Conservation (phyloP, 2,888 invertebrate species). For the Osedax frankpressi region DNA sequence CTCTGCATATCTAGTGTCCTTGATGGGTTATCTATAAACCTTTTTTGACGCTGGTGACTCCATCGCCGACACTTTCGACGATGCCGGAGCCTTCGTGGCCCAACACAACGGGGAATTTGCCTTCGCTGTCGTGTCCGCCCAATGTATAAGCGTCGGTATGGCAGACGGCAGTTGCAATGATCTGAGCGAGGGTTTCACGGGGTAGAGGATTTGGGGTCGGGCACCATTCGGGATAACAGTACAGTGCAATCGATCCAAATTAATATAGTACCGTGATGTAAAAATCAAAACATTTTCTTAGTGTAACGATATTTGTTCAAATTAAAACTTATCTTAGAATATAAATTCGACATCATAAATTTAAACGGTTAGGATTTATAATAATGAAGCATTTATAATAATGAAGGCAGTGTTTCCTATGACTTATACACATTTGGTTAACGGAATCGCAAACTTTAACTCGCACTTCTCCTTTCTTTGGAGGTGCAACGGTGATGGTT, state of each 20-base stretch:
- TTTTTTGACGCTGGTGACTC: conserved; percentile 56
- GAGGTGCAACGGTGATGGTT: conserved; percentile 82
- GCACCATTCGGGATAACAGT: no score
- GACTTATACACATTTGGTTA: no score
- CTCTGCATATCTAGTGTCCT: no score
- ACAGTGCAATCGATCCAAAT: no score
- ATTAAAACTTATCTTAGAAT: neutral
- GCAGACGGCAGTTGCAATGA: conserved; percentile 53
- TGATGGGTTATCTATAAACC: no score
- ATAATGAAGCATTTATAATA: neutral
- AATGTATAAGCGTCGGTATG: conserved; percentile 50
- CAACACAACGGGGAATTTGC: conserved; percentile 62
- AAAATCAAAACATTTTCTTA: no score
- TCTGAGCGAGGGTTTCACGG: conserved; percentile 29
- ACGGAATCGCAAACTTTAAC: conserved; percentile 44
- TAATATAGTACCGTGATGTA: no score
- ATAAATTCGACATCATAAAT: neutral
- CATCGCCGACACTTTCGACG: conserved; percentile 89
- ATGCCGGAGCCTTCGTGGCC: conserved; percentile 90
- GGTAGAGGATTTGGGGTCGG: no score
- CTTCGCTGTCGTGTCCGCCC: conserved; percentile 44
- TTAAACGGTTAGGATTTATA: neutral
- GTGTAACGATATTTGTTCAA: neutral
- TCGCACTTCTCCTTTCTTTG: conserved; percentile 73
- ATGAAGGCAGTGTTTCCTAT: no score